Conservation (phyloP, 2,113 vertebrate genomes). For the Chascanopsetta lugubris region DNA sequence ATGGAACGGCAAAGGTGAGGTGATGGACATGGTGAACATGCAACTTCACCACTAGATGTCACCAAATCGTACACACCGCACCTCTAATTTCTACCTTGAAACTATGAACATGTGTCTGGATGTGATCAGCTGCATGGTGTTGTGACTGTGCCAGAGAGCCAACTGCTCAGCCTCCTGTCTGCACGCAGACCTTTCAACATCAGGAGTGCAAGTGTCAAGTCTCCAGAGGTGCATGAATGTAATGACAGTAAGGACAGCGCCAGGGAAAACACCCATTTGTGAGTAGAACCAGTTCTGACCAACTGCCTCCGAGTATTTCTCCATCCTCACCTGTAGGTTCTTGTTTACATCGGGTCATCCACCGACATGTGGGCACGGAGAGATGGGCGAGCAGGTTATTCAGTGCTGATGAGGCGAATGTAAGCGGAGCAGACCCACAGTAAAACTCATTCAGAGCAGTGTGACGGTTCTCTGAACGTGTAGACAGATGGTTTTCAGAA, state of each 20-base stretch:
- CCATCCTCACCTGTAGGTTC: background rate
- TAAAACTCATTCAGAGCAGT: no score
- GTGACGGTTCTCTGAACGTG: background rate
- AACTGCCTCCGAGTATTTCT: no score
- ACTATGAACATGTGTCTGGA: no score
- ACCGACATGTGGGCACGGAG: no score
- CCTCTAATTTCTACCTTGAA: no score
- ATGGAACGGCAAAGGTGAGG: no score
- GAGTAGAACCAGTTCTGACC: background rate
- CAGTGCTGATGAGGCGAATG: background rate
- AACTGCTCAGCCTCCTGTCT: background rate
- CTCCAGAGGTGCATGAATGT: background rate
- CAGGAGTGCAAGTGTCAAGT: background rate
- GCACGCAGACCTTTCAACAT: background rate
- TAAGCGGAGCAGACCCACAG: background rate
- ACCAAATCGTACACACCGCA: no score
- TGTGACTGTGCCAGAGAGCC: conserved; percentile 1
- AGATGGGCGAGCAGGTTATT: background rate
- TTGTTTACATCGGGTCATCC: background rate
- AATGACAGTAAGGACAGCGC: background rate
- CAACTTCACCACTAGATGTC: no score
- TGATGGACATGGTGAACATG: no score
- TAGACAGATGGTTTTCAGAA: background rate
- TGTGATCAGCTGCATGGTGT: background rate
- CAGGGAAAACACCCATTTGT: background rate